phyloP scores from a whole-genome alignment of 2,113 vertebrate species.

The Tringa solitaria region DNA sequence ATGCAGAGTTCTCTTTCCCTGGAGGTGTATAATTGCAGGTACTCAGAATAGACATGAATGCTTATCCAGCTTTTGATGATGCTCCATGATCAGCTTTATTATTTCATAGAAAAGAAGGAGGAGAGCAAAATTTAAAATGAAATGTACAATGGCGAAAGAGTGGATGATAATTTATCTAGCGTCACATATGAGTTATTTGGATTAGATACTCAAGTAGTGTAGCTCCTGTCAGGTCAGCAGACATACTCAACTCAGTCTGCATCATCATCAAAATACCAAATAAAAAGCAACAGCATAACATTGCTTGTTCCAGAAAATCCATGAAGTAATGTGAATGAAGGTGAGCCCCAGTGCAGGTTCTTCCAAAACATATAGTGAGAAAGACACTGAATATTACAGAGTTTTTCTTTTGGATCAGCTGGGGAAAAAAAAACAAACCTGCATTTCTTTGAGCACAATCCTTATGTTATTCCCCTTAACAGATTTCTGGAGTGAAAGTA shows the following conservation, averaged over 20 bases:
- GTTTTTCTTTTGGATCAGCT: background rate
- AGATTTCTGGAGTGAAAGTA: background rate
- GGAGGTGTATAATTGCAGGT: conserved; percentile 11
- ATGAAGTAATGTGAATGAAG: background rate
- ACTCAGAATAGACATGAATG: conserved; percentile 17
- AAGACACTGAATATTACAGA: background rate
- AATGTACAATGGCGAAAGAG: background rate
- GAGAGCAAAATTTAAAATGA: background rate
- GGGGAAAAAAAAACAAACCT: background rate
- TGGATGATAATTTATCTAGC: background rate
- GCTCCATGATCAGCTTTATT: background rate
- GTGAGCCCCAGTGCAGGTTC: background rate
- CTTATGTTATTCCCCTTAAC: background rate
- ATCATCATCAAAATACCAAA: background rate
- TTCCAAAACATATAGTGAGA: background rate
- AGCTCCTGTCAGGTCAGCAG: background rate
- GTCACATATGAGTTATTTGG: background rate
- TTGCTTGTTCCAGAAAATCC: background rate
- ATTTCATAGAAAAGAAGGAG: background rate
- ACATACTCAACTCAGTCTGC: background rate
- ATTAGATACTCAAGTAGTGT: background rate
- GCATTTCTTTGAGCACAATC: background rate
- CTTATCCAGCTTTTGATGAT: background rate
- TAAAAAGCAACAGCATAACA: background rate
- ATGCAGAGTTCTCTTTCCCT: background rate